Evolutionary conservation across 2,888 invertebrate species (phyloP), one percentile per base, ranked within the genome.

Genomic region (Ischnus inquisitorius): DNA sequence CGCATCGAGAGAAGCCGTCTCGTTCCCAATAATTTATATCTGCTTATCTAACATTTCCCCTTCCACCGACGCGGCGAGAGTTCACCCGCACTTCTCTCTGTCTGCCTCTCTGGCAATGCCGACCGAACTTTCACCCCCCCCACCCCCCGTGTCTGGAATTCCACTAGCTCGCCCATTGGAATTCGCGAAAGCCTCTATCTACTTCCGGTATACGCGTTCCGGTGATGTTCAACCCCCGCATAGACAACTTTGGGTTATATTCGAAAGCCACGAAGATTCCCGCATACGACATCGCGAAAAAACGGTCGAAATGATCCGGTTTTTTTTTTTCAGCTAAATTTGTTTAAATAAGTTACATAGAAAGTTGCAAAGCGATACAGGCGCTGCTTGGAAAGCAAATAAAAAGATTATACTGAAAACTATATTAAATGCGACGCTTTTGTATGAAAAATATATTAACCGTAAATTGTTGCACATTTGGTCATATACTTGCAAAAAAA

Each of bases 31-130:
- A 80, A 80, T 80, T 75, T 75, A 75, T 80, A 80, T 80, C 80
- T 75, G 75, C 80, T 80, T 80, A 80, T 80, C 80, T 80, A 68
- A 75, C 80, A 67, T 80, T 79, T 67, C 68, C 80, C 68, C 62
- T 3, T 75, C 48, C 46, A 57, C 57, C 57, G 25, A 12, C 57
- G 39, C 48, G n/a, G 60, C 8, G 67, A 51, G 79, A 65, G 54
- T 57, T 78, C 69, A n/a, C 57, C 51, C 57, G 12, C 65, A 25
- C 10, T 41, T n/a, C n/a, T 16, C 25, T 34, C 6, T 25, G 64
- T 43, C 41, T 60, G 22, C 22, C 19, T 16, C 51, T 57, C 60
- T 22, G 28, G 5, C 65, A 72, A 67, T 67, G 19, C 34, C 65
- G 46, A 57, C n/a, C 22, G 43, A 80, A 80, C 80, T 80, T 80